A percentile compares a stretch with the other conserved stretches of the same genome.
phyloP scores from a whole-genome alignment of 1,140 invertebrate species.

The Drosophila lacertosa region DNA sequence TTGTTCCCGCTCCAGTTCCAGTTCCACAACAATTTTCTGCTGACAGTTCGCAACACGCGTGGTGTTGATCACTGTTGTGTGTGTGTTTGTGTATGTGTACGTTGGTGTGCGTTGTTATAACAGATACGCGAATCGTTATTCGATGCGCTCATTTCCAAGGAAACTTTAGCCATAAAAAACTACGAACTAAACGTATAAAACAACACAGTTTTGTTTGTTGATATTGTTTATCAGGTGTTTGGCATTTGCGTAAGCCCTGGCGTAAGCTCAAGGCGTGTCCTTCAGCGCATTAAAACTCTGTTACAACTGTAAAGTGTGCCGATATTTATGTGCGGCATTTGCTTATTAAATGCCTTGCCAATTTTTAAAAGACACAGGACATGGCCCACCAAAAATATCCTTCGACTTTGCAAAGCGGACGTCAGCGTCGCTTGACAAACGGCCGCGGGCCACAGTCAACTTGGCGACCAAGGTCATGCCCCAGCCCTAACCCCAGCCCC shows the following conservation, averaged over 20 bases:
- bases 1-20: slow-evolving; percentile 8
- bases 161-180: slow-evolving; percentile 71
- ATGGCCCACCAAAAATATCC: slow-evolving; percentile 11
- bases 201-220: slow-evolving; percentile 15
- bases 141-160: slow-evolving; percentile 70
- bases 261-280: slow-evolving; percentile 10
- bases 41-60: slow-evolving; percentile 47
- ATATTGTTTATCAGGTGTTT: slow-evolving; percentile 52
- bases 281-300: slow-evolving; percentile 12
- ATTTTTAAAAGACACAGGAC: slow-evolving; percentile 23
- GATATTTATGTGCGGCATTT: slow-evolving; percentile 27
- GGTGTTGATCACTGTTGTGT: slow-evolving; percentile 35
- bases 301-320: slow-evolving; percentile 17
- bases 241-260: slow-evolving; percentile 32
- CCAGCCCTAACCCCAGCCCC: slow-evolving; percentile 9
- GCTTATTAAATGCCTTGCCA: slow-evolving; percentile 43
- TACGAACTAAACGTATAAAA: slow-evolving; percentile 43
- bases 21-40: slow-evolving; percentile 18
- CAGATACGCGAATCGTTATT: slow-evolving; percentile 51
- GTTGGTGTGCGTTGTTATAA: slow-evolving; percentile 49
- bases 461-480: slow-evolving; percentile 58
- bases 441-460: slow-evolving; percentile 48
- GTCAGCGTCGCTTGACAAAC: slow-evolving; percentile 64
- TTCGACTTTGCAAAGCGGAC: slow-evolving; percentile 26
- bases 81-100: slow-evolving; percentile 4